Conservation (phyloP, 2,113 vertebrate genomes). For the Sander lucioperca region DNA sequence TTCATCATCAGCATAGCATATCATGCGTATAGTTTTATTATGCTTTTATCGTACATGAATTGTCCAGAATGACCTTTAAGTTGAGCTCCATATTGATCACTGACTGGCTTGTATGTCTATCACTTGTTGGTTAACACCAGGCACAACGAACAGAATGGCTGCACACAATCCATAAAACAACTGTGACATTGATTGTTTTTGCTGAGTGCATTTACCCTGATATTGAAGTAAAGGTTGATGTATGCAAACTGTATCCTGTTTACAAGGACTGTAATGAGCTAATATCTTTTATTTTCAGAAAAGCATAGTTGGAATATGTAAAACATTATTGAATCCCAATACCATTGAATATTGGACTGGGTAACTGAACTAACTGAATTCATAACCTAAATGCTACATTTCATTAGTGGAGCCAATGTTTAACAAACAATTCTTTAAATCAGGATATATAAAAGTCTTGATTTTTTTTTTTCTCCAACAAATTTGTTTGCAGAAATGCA, state of each 20-base stretch:
- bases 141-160: not conserved
- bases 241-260: conserved; percentile 1
- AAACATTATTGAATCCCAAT: not conserved
- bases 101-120: conserved; percentile 31
- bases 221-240: conserved; percentile 5
- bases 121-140: conserved; percentile 21
- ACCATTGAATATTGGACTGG: no score
- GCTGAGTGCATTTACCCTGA: conserved; percentile 19
- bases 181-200: conserved; percentile 30
- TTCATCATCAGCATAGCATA: not conserved
- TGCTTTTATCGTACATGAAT: not conserved
- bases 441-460: not conserved
- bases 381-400: not conserved
- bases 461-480: not conserved
- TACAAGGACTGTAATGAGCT: not conserved
- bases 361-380: not conserved
- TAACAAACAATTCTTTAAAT: not conserved
- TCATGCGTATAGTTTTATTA: not conserved
- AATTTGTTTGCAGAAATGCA: not conserved
- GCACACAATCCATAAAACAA: conserved; percentile 33
- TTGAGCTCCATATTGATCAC: conserved; percentile 30
- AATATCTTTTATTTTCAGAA: not conserved
- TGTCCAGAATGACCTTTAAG: conserved; percentile 22
- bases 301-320: not conserved
- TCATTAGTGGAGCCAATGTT: not conserved